Evolutionary conservation across 2,888 invertebrate genomes (phyloP).

Genomic region (Antheraea yamamai): DNA sequence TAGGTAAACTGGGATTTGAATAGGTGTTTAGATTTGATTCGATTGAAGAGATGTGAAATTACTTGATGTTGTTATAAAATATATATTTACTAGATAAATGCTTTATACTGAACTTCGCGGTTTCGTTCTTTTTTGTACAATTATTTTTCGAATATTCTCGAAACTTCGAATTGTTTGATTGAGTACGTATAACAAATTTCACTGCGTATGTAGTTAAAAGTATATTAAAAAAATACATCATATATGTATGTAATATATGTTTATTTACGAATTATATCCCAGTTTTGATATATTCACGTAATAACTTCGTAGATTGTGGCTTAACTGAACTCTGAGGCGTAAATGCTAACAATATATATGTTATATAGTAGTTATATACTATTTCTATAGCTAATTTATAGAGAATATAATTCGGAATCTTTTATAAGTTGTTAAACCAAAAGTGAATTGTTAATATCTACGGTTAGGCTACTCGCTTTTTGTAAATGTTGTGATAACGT

Average conservation of each 20-base stretch:
- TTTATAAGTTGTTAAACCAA: constrained; percentile 66
- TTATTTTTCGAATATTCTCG: not conserved
- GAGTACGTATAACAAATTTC: not conserved
- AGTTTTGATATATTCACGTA: constrained; percentile 32
- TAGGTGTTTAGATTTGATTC: constrained; percentile 9
- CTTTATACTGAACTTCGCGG: not conserved
- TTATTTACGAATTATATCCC: constrained; percentile 14
- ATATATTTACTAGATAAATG: constrained; percentile 12
- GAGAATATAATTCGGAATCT: constrained; percentile 67
- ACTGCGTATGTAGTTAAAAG: not conserved
- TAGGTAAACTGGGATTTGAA: constrained; percentile 20
- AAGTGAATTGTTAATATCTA: constrained; percentile 54
- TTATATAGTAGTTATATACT: constrained; percentile 27
- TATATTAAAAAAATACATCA: not conserved
- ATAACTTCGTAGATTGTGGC: constrained; percentile 47
- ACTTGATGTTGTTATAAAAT: constrained; percentile 13
- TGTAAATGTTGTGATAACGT: constrained; percentile 60
- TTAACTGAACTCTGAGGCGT: constrained; percentile 52
- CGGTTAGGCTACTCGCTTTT: constrained; percentile 51
- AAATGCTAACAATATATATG: constrained; percentile 43
- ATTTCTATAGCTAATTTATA: constrained; percentile 52
- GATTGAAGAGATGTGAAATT: constrained; percentile 10
- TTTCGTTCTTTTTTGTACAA: not conserved
- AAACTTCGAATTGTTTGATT: not conserved
- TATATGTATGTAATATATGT: not conserved